Evolutionary conservation across 1,140 invertebrate species (phyloP), one percentile per base, ranked within the genome.

Genomic region (Condylostylus longicornis): DNA sequence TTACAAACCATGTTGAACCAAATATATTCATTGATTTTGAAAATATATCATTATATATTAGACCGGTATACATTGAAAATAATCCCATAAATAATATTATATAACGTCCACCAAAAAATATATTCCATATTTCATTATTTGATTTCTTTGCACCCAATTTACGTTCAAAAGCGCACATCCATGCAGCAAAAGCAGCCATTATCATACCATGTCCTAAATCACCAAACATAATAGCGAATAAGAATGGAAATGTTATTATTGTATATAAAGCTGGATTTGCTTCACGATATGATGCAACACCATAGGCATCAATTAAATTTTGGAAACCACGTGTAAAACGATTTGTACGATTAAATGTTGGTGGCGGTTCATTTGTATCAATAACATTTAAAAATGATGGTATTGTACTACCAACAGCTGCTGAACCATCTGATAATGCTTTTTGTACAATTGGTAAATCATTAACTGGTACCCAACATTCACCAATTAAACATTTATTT

Each of bases 21-120:
- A 98, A 98, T 2, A 98, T 69, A 48, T 98, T 97, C 50, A 95
- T 63, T 0, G 90, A 88, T 58, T 95, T 98, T 4, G 91, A 91
- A 64, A 97, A 98, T 7, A 93, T 65, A 55, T 98, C 95, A 62
- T 98, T 98, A 63, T 98, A 98, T 23, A 98, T 79, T n/a, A 97
- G 53, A 2, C 94, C 94, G 15, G 93, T 95, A 62, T 98, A 98
- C 37, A 97, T 82, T 0, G 91, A 95, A 62, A 98, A 98, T 1
- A 85, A 48, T 12, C 94, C 94, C 95, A 98, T 98, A 35, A 98
- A 65, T 14, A 98, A 66, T 32, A 98, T 90, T 44, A 98, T 94
- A 63, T 98, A 98, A 35, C 95, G 81, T 38, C 95, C 95, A 19
- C 79, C 83, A 60, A 97, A 98, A 70, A 98, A 96, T 35, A 91